phyloP scores from a whole-genome alignment of 2,797 vertebrate genomes.

The Thamnophis elegans region DNA sequence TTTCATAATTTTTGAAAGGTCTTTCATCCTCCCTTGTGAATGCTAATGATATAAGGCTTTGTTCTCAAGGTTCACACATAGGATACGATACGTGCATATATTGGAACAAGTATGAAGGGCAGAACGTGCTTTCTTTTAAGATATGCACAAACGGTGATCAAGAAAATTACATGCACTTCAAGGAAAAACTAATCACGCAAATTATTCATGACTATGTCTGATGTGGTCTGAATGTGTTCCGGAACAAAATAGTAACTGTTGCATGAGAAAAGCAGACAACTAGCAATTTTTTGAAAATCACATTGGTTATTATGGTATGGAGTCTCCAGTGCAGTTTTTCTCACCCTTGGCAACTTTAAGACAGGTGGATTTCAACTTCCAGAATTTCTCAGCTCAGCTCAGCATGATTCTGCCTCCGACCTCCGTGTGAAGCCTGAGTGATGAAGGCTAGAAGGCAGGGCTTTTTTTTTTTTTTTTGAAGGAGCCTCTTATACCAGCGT shows the following conservation, averaged over 20 bases:
- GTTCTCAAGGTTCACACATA: not conserved
- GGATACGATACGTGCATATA: not conserved
- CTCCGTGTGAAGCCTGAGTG: not conserved
- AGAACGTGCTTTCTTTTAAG: not conserved
- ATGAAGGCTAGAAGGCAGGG: not conserved
- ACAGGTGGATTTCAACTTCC: not conserved
- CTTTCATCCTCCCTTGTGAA: not conserved
- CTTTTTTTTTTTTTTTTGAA: not conserved
- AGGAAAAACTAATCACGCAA: not conserved
- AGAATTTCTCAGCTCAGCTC: not conserved
- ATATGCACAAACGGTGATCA: not conserved
- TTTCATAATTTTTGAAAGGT: not conserved
- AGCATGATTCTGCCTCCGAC: not conserved
- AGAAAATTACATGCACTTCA: constrained; percentile 6
- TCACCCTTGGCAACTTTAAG: not conserved
- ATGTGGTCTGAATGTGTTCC: not conserved
- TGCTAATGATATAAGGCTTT: not conserved
- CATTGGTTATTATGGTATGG: not conserved
- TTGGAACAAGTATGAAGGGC: not conserved
- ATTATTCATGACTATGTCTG: not conserved
- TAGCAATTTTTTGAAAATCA: not conserved
- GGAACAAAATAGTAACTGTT: not conserved
- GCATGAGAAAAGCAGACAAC: not conserved
- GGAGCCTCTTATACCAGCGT: not conserved
- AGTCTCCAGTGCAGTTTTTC: not conserved